Evolutionary conservation across 2,113 vertebrate species (phyloP).

Genomic region (Callipepla squamata): DNA sequence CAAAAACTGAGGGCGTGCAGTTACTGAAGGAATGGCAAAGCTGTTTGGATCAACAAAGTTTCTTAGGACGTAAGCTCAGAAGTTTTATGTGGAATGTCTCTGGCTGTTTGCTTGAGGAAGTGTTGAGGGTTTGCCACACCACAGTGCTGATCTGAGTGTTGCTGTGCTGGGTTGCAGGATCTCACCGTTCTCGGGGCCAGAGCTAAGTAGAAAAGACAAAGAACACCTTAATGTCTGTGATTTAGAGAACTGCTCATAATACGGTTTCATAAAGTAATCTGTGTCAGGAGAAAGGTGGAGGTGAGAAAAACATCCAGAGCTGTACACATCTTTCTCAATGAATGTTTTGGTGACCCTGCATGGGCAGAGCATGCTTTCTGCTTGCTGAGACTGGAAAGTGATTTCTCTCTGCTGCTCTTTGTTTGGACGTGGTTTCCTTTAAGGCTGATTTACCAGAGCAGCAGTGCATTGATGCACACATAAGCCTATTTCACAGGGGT

Average conservation of each 20-base stretch:
- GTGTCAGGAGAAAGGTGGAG: neutral
- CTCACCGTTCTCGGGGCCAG: neutral
- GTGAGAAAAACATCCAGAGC: neutral
- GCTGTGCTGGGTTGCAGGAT: neutral
- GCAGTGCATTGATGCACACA: slow-evolving; percentile 12
- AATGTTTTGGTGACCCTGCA: rapidly evolving
- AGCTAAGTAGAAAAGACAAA: neutral
- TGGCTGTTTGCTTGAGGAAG: neutral
- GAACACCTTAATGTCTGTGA: neutral
- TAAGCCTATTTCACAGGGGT: neutral
- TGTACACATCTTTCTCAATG: neutral
- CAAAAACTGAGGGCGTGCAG: neutral
- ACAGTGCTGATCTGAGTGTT: rapidly evolving
- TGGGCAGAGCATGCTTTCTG: neutral
- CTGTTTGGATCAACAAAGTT: neutral
- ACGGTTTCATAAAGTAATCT: neutral
- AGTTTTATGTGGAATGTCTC: neutral
- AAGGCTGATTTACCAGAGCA: slow-evolving; percentile 41
- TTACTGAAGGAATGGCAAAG: neutral
- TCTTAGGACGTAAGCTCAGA: neutral
- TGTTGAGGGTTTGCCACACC: neutral
- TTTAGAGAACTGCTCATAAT: neutral
- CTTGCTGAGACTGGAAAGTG: neutral
- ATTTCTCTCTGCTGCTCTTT: slow-evolving; percentile 22
- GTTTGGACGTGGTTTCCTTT: slow-evolving; percentile 26